Conservation (phyloP, 2,113 vertebrate genomes). For the Erinaceus europaeus region DNA sequence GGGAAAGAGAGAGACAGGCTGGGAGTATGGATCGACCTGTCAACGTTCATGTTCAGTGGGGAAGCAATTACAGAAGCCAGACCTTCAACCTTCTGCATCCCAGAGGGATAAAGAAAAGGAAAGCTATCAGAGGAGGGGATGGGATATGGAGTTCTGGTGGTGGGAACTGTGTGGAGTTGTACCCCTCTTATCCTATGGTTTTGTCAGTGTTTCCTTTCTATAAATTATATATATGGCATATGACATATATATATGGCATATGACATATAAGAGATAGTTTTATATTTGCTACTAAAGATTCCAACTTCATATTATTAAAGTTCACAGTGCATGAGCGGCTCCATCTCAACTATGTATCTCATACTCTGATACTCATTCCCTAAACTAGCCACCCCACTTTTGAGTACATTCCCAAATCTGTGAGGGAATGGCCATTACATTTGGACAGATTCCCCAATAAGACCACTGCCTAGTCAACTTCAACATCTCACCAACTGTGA, state of each 20-base stretch:
- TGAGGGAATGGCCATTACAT: background rate
- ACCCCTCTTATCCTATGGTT: too few relatives aligned
- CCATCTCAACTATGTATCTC: background rate
- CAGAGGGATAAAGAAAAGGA: background rate
- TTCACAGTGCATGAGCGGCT: background rate
- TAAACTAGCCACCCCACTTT: background rate
- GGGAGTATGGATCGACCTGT: too few relatives aligned
- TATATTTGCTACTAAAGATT: background rate
- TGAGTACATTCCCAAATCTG: background rate
- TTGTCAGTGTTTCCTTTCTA: too few relatives aligned
- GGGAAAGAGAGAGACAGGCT: too few relatives aligned
- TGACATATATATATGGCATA: background rate
- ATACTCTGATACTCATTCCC: background rate
- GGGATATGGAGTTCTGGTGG: too few relatives aligned
- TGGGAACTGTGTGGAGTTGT: too few relatives aligned
- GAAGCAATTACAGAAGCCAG: too few relatives aligned
- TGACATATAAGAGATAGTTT: background rate
- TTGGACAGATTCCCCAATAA: background rate
- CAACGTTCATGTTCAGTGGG: too few relatives aligned
- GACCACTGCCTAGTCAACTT: background rate
- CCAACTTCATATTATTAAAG: background rate
- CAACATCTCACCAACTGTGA: background rate
- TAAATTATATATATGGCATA: background rate
- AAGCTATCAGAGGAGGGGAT: background rate
- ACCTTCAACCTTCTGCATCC: background rate